These are phyloP conservation scores for Clamator glandarius DNA, from an alignment of 2,797 vertebrate species.

Conservation along the genomic window DNA sequence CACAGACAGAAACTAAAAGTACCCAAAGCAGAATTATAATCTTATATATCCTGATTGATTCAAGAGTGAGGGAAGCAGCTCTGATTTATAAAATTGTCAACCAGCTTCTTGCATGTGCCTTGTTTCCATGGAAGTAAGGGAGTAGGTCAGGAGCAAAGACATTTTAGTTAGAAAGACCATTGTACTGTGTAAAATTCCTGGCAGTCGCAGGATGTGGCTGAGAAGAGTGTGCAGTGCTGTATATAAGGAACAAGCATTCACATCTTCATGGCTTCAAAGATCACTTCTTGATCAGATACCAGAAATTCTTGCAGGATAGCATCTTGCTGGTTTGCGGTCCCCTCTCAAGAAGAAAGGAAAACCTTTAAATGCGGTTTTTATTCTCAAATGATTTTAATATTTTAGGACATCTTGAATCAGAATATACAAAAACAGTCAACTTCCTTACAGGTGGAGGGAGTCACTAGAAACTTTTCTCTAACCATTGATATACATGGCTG, in stretches of 20 bases:
- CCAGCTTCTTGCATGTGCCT: background rate
- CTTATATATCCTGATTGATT: too few relatives aligned
- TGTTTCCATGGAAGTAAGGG: background rate
- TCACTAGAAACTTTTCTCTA: background rate
- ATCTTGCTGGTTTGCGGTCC: background rate
- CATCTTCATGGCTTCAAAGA: background rate
- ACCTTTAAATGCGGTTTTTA: background rate
- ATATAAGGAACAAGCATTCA: background rate
- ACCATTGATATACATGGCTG: background rate
- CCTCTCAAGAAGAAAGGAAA: background rate
- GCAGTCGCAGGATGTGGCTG: background rate
- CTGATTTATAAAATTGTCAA: background rate
- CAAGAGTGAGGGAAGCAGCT: too few relatives aligned
- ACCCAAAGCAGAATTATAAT: too few relatives aligned
- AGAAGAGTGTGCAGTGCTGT: background rate
- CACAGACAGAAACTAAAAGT: too few relatives aligned
- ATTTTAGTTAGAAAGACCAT: background rate
- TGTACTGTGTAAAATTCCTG: accelerated
- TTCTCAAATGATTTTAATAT: background rate
- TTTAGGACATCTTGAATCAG: background rate
- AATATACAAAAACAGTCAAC: background rate
- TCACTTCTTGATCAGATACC: background rate
- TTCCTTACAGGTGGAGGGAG: background rate
- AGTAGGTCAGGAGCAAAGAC: background rate
- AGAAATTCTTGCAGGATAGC: background rate